Percentiles rank a stretch among this genome's conserved stretches.
These are phyloP conservation scores for Pantala flavescens DNA, from an alignment of 1,140 invertebrate species.

Conservation along the genomic window DNA sequence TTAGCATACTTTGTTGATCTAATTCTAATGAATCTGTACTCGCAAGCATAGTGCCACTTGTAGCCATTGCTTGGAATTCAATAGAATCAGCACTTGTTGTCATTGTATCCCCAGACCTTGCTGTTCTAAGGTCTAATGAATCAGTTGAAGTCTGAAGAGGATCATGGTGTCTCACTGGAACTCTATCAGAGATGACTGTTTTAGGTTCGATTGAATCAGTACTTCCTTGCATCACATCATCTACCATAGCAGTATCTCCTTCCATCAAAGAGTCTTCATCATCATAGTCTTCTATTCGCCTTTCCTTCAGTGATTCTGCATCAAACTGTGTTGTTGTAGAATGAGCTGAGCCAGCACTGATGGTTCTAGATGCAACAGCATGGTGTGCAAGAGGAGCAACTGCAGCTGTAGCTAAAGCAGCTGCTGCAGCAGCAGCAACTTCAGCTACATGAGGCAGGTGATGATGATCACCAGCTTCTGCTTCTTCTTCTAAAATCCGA, in stretches of 20 bases:
- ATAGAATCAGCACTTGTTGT: constrained; percentile 52
- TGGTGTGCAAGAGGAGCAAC: constrained; percentile 39
- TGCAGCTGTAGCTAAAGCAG: constrained; percentile 38
- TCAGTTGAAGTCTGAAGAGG: constrained; percentile 23
- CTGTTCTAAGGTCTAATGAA: constrained; percentile 26
- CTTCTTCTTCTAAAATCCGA: not conserved
- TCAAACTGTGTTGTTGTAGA: constrained; percentile 24
- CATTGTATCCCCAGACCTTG: constrained; percentile 36
- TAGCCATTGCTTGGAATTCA: constrained; percentile 37
- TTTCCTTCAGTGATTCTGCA: constrained; percentile 24
- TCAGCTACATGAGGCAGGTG: not conserved
- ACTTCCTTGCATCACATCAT: constrained; percentile 32
- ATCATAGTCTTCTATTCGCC: constrained; percentile 18
- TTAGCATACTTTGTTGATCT: constrained; percentile 27
- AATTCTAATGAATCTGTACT: constrained; percentile 53
- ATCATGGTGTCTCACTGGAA: constrained; percentile 13
- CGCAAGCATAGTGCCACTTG: constrained; percentile 33
- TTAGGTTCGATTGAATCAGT: constrained; percentile 34
- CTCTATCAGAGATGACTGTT: constrained; percentile 18
- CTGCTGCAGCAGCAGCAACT: not conserved
- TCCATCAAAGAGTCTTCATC: constrained; percentile 32
- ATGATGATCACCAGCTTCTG: not conserved
- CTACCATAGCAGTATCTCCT: constrained; percentile 21
- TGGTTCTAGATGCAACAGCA: constrained; percentile 27
- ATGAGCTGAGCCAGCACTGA: constrained; percentile 20